Base-by-base conservation (phyloP, 2,797 vertebrate species). In the Urocyon cinereoargenteus region DNA sequence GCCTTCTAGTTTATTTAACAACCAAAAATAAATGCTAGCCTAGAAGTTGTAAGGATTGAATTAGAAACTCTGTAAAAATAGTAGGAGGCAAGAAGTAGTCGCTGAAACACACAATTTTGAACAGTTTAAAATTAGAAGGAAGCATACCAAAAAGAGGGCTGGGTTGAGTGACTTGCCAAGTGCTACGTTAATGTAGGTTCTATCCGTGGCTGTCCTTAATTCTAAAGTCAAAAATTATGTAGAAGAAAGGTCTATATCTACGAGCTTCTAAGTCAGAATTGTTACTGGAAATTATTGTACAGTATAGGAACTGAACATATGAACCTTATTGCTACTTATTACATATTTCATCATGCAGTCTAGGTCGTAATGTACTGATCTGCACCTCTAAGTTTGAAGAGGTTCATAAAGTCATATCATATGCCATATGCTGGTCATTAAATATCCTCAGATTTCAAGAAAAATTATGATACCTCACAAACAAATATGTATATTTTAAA, bases 41-140 rank as follows among this genome's bases (percentile, higher is more conserved):
- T 21, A 82, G 45, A 96, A 87, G 40, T 59, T 61, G 13, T 66
- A 79, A 93, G 19, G 57, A 49, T 26, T 87, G 45, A 59, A 53
- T 91, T 78, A 91, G 86, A 93, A 91, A 73, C n/a, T 36, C 55
- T 49, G 24, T 59, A 24, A 19, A 83, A 28, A 86, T 2, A 64
- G 21, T 34, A 86, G 62, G n/a, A 96, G n/a, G 51, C 5, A 88
- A 89, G 85, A 88, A 21, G 77, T 73, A 66, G 78, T 82, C 28
- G 24, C 7, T 75, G 53, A 89, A 90, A 91, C 34, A 77, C 49
- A 90, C 22, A 79, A 31, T 84, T 92, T 70, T 85, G 36, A 91
- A 68, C 5, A 86, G 68, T 77, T 85, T 93, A 93, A 96, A 97
- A 86, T 57, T 61, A 92, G 81, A 97, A 88, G 45, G 40, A 85